Conservation (phyloP, 2,888 invertebrate genomes). For the Cerceris ruficornis region DNA sequence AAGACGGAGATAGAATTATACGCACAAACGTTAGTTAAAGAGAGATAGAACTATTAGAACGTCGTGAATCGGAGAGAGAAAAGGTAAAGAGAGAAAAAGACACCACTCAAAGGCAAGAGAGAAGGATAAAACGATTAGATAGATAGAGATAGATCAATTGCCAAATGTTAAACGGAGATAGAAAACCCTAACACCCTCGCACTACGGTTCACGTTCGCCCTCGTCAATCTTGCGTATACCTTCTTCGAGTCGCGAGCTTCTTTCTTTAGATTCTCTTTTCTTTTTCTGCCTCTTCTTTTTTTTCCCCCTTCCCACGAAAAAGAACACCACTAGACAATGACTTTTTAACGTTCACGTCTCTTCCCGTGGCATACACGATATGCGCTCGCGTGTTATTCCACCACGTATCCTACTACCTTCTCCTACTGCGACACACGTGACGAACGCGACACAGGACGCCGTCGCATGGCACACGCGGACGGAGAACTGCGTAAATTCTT, state of each 20-base stretch:
- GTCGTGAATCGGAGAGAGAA: neutral
- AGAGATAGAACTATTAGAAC: constrained; percentile 19
- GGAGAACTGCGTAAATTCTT: constrained; percentile 43
- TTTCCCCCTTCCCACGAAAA: neutral
- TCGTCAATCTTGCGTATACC: constrained; percentile 21
- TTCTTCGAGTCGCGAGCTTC: constrained; percentile 7
- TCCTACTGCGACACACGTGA: constrained; percentile 51
- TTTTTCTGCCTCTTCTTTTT: neutral
- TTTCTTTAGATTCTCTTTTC: neutral
- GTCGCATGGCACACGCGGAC: constrained; percentile 23
- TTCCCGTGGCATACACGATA: constrained; percentile 41
- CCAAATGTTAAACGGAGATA: neutral
- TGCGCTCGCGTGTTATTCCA: constrained; percentile 31
- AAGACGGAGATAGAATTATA: neutral
- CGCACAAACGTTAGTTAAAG: neutral
- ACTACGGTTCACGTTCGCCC: constrained; percentile 17
- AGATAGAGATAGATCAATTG: constrained; percentile 1
- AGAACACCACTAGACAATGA: constrained; percentile 12
- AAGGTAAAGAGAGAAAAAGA: neutral
- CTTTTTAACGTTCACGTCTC: constrained; percentile 27
- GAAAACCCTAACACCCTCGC: constrained; percentile 23
- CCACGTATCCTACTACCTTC: constrained; percentile 36
- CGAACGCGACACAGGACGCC: constrained; percentile 34
- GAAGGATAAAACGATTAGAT: neutral
- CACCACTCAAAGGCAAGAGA: neutral